Percentiles rank a stretch among this genome's conserved stretches.
Evolutionary conservation across 35 echinoderm and acorn worm genomes (phyloP).

Genomic region (Lytechinus pictus): DNA sequence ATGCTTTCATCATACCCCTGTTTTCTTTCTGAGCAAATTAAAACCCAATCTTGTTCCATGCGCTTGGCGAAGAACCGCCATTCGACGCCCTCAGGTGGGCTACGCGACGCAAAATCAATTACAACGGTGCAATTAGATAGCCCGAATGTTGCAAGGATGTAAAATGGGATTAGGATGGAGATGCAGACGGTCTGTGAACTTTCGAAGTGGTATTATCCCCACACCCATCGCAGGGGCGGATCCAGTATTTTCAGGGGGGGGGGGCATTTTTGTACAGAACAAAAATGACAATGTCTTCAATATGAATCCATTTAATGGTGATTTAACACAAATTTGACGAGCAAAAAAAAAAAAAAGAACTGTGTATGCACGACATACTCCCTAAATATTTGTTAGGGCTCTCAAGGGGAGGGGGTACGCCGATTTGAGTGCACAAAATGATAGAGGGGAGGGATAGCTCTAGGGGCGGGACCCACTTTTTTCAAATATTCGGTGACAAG

Average conservation of each 20-base stretch:
- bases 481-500: neutral
- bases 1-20: neutral
- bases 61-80: neutral
- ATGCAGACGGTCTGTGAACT: neutral
- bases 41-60: neutral
- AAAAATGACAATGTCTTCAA: no score
- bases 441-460: no score
- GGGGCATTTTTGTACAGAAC: no score
- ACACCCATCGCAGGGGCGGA: neutral
- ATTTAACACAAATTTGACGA: no score
- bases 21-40: neutral
- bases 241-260: no score
- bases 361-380: no score
- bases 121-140: neutral
- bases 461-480: no score
- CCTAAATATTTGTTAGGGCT: no score
- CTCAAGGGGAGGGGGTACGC: neutral
- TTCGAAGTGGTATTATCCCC: neutral
- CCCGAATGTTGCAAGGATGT: neutral
- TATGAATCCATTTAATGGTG: no score
- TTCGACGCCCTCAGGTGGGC: neutral
- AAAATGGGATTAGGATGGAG: neutral
- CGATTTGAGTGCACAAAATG: neutral
- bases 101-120: constrained; percentile 2
- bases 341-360: no score